phyloP scores from a whole-genome alignment of 2,888 invertebrate genomes.

The Ornithoptera alexandrae region DNA sequence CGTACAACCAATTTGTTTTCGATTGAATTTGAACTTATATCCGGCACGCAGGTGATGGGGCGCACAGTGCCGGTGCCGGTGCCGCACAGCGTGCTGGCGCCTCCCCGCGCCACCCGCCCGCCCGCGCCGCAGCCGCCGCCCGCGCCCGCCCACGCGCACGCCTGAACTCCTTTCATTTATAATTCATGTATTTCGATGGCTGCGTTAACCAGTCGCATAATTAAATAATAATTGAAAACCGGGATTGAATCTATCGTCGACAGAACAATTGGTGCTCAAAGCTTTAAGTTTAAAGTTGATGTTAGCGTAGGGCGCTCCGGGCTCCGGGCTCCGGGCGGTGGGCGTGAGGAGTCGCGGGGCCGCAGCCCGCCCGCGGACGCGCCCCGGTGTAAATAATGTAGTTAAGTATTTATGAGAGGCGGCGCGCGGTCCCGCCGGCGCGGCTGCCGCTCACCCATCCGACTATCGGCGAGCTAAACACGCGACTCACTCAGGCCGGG shows the following conservation, averaged over 20 bases:
- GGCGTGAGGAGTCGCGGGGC: constrained; percentile 36
- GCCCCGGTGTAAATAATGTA: constrained; percentile 51
- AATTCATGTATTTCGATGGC: neutral
- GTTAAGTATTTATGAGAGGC: constrained; percentile 50
- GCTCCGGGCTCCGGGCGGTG: constrained; percentile 65
- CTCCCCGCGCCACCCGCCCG: constrained; percentile 59
- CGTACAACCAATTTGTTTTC: too few species aligned
- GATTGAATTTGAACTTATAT: neutral
- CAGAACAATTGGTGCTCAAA: constrained; percentile 4
- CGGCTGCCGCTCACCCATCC: neutral
- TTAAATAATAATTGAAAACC: too few species aligned
- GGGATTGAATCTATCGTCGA: neutral
- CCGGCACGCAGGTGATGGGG: constrained; percentile 45
- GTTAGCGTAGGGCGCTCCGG: constrained; percentile 40
- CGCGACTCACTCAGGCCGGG: too few species aligned
- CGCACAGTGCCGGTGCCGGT: constrained; percentile 62
- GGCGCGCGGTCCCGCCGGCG: constrained; percentile 9
- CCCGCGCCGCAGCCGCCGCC: constrained; percentile 56
- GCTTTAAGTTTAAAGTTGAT: too few species aligned
- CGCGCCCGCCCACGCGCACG: constrained; percentile 38
- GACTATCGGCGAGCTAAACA: too few species aligned
- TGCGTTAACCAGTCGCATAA: neutral
- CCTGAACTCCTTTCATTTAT: neutral
- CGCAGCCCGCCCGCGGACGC: neutral
- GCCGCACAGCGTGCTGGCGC: constrained; percentile 69